A percentile compares a stretch with the other conserved stretches of the same genome.
phyloP scores from a whole-genome alignment of 1,140 invertebrate species.

The Papilio machaon region DNA sequence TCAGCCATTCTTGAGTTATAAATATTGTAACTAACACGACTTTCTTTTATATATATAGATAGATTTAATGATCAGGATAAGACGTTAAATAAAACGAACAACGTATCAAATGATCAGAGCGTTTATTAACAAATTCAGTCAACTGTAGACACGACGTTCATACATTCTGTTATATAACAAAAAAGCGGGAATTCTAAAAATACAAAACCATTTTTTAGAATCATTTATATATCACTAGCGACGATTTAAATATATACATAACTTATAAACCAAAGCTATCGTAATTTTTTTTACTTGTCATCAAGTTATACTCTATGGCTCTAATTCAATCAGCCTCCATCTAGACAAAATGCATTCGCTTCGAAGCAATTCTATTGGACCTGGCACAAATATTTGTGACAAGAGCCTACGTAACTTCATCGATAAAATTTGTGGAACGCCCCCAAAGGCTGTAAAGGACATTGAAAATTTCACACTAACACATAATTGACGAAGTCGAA shows the following conservation, averaged over 20 bases:
- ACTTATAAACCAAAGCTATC: not conserved
- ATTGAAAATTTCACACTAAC: too few relatives aligned
- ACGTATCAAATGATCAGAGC: not conserved
- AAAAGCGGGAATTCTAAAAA: slow-evolving; percentile 1
- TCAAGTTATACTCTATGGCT: not conserved
- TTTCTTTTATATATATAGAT: too few relatives aligned
- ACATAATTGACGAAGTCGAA: too few relatives aligned
- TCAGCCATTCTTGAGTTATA: too few relatives aligned
- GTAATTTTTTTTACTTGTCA: not conserved
- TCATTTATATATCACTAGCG: slow-evolving; percentile 46
- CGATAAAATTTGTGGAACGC: too few relatives aligned
- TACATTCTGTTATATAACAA: slow-evolving; percentile 2
- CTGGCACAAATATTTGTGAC: too few relatives aligned
- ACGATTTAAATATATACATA: slow-evolving; percentile 32
- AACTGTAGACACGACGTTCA: not conserved
- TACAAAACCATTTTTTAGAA: slow-evolving; percentile 14
- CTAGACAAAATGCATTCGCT: too few relatives aligned
- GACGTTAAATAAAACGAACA: not conserved
- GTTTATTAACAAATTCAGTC: slow-evolving; percentile 8
- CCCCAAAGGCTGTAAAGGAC: too few relatives aligned
- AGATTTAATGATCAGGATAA: too few relatives aligned
- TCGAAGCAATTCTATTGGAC: too few relatives aligned
- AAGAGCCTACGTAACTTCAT: too few relatives aligned
- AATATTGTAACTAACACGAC: too few relatives aligned
- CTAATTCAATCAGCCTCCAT: not conserved